These are phyloP conservation scores for Pycnonotus jocosus DNA, from an alignment of 2,113 vertebrate genomes.

Conservation along the genomic window DNA sequence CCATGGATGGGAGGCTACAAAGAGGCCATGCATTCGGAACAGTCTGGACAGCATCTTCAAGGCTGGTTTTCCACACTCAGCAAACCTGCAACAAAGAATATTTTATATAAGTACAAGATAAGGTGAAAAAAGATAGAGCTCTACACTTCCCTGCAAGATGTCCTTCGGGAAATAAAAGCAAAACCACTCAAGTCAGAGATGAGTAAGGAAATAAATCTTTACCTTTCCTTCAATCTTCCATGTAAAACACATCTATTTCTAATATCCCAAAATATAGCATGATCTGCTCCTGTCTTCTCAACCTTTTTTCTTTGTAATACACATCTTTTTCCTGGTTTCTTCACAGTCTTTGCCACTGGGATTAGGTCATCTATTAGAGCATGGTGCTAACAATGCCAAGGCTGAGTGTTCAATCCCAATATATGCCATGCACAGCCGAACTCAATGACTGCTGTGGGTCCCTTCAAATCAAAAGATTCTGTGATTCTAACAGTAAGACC, in stretches of 20 bases:
- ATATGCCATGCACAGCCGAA: not conserved
- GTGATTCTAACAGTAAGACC: not conserved
- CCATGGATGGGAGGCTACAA: slow-evolving; percentile 37
- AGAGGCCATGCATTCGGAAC: slow-evolving; percentile 33
- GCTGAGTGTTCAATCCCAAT: too few species aligned
- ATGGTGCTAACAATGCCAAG: not conserved
- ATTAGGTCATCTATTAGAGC: not conserved
- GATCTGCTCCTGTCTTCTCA: not conserved
- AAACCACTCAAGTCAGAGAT: not conserved
- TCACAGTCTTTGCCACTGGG: not conserved
- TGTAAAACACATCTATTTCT: not conserved
- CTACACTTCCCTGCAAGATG: not conserved
- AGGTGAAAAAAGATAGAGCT: not conserved
- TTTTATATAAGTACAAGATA: not conserved
- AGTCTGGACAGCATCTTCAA: slow-evolving; percentile 38
- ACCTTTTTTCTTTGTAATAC: not conserved
- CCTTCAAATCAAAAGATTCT: not conserved
- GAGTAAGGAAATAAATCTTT: not conserved
- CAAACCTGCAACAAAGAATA: not conserved
- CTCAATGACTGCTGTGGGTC: not conserved
- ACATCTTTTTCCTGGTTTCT: not conserved
- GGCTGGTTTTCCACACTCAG: not conserved
- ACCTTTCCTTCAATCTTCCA: not conserved
- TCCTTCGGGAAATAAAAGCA: not conserved
- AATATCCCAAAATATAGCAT: not conserved